Conservation (phyloP, 2,888 invertebrate genomes). For the Cosmia pyralina region DNA sequence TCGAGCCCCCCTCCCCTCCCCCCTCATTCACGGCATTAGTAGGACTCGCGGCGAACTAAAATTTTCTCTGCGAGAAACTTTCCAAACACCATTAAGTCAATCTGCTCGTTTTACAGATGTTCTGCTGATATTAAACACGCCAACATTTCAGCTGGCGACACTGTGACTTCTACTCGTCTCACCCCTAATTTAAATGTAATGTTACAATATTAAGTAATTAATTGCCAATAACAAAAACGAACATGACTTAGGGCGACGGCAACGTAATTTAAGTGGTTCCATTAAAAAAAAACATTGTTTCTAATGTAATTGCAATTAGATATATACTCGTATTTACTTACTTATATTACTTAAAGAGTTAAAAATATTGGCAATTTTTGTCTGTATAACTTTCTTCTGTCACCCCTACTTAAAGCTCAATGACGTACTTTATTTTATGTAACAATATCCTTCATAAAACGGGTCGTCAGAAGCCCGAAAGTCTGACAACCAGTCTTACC, state of each 20-base stretch:
- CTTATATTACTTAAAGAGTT: neutral
- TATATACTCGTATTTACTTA: too few species aligned
- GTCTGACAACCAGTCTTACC: too few species aligned
- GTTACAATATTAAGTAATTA: neutral
- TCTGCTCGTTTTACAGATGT: constrained; percentile 88
- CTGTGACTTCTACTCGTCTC: constrained; percentile 17
- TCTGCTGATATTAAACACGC: constrained; percentile 80
- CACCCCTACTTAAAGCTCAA: neutral
- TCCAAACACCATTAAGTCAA: constrained; percentile 88
- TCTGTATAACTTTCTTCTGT: neutral
- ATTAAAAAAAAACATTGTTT: neutral
- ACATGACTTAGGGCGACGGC: too few species aligned
- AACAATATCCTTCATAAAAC: constrained; percentile 10
- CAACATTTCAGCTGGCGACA: constrained; percentile 13
- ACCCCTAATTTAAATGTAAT: constrained; percentile 8
- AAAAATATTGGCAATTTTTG: neutral
- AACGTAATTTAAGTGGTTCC: neutral
- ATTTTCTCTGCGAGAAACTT: constrained; percentile 85
- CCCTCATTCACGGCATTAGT: constrained; percentile 74
- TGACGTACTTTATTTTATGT: neutral
- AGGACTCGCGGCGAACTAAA: constrained; percentile 82
- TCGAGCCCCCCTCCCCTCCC: constrained; percentile 71
- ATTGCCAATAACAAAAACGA: neutral
- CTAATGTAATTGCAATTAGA: neutral
- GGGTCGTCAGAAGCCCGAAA: too few species aligned